These are phyloP conservation scores for Oscheius sp. DNA, from an alignment of 2,888 invertebrate genomes.

Conservation along the genomic window DNA sequence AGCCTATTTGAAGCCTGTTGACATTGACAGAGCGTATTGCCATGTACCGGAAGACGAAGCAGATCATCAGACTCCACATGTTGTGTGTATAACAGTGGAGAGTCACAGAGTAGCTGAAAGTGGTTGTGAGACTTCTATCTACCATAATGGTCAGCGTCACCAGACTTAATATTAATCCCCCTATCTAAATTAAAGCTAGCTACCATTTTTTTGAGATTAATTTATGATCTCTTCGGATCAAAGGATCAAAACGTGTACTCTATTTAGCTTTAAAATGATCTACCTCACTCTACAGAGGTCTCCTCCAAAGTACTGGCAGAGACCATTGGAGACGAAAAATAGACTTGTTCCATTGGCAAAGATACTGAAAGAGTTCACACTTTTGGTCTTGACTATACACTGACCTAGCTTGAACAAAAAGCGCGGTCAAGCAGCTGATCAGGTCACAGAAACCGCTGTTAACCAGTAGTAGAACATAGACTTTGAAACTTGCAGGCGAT, in stretches of 20 bases:
- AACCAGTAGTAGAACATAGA: conserved; percentile 14
- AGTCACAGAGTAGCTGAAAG: conserved; percentile 10
- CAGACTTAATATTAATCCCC: no score
- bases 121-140: not conserved
- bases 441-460: conserved; percentile 20
- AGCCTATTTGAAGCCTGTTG: not conserved
- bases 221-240: no score
- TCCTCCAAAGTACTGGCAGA: conserved; percentile 14
- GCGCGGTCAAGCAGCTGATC: not conserved
- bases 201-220: no score
- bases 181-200: no score
- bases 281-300: conserved; percentile 16
- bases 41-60: not conserved
- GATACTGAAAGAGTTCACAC: not conserved
- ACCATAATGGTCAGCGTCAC: no score
- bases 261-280: no score
- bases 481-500: not conserved
- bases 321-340: conserved; percentile 7
- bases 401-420: conserved; percentile 10
- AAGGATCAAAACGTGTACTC: no score
- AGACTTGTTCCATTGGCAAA: conserved; percentile 3
- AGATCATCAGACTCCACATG: conserved; percentile 26
- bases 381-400: not conserved
- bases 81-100: conserved; percentile 22
- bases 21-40: not conserved